phyloP scores from a whole-genome alignment of 2,113 vertebrate genomes.

The Malurus alboscapulatus region DNA sequence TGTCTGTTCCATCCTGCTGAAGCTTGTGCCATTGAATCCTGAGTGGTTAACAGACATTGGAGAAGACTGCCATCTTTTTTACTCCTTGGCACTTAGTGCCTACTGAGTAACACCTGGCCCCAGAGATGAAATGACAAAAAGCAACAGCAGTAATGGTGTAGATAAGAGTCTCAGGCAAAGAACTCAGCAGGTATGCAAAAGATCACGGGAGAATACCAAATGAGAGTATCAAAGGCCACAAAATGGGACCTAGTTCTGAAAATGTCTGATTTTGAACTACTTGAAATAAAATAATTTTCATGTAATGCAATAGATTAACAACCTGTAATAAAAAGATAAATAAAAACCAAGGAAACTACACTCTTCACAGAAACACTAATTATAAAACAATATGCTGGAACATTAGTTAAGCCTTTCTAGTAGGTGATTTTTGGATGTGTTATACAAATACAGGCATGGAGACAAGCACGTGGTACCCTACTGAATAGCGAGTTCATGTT shows the following conservation, averaged over 20 bases:
- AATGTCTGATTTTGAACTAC: background rate
- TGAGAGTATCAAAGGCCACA: background rate
- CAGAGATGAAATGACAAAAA: background rate
- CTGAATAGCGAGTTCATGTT: background rate
- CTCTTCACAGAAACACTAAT: rapidly evolving
- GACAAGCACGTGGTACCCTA: background rate
- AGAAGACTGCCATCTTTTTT: background rate
- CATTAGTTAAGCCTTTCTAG: background rate
- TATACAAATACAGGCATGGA: background rate
- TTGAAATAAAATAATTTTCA: background rate
- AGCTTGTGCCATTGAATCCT: background rate
- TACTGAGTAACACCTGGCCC: rapidly evolving
- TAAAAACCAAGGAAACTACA: background rate
- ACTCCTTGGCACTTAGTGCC: background rate
- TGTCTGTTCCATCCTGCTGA: background rate
- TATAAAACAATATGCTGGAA: background rate
- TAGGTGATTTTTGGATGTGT: background rate
- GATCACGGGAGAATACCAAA: background rate
- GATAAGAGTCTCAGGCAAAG: background rate
- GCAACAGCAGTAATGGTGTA: background rate
- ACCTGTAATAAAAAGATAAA: background rate
- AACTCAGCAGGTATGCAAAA: background rate
- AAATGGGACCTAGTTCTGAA: background rate
- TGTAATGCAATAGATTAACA: background rate
- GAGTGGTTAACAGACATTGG: background rate